Base-by-base conservation (phyloP, 2,113 vertebrate genomes). In the Albula goreensis region DNA sequence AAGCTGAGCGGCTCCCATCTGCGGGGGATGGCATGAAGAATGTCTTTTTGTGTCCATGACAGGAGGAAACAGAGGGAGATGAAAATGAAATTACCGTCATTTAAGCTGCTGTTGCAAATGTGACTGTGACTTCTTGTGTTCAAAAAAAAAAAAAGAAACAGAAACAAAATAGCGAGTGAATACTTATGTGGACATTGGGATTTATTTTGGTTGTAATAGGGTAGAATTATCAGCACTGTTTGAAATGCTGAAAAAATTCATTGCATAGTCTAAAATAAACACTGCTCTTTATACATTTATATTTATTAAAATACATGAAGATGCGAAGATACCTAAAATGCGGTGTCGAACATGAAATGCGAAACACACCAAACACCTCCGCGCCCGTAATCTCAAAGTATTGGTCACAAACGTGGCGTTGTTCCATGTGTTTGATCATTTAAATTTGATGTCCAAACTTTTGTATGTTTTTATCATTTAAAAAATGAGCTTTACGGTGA, bases 351-450 rank as follows among this genome's bases (percentile, higher is more conserved):
- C 13, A 13, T 25, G 13, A 60, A 85, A 79, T n/a, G 52, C 56
- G 49, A 56, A 19, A 3, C 15, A 8, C 10, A 4, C 25, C 12
- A 13, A 49, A 66, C 49, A 85, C 78, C 79, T 63, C 17, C 31
- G 11, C 25, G 51, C 25, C 12, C 48, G n/a, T 53, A 25, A 22
- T 86, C 49, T 81, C 22, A 66, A 41, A 51, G n/a, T 87, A 83
- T 83, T 80, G 86, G 74, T 83, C 66, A 83, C 82, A 83, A 52
- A 84, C 56, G 31, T 80, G 88, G 90, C 87, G 91, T 90, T 91
- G 91, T 91, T 93, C 91, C 92, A 89, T 91, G 91, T 95, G 93
- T 94, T 96, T 96, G 95, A 96, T 89, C 96, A 96, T 95, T 95
- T 92, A 78, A 88, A 92, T 86, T 88, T 48, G 84, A 88, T 90